Evolutionary conservation across 1,140 invertebrate genomes (phyloP), one percentile per base, ranked within the genome.

Genomic region (Drosophila elegans): DNA sequence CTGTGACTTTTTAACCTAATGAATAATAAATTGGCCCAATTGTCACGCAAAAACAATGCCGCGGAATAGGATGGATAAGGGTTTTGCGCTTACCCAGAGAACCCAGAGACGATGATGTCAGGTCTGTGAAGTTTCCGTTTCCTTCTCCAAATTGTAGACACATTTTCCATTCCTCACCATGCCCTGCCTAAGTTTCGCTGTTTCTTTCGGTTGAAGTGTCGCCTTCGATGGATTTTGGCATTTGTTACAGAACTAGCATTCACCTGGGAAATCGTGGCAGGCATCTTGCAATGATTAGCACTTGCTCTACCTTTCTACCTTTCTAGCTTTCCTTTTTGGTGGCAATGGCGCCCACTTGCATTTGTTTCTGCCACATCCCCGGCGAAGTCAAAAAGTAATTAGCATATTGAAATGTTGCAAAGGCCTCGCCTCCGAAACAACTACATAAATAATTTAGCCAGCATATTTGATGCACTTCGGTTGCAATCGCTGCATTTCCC

Each of bases 1-100:
- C 45, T 89, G 71, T 89, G 84, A 88, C 84, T 88, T 88, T 88
- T 88, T 84, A 88, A 89, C 80, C 84, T 88, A 89, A 88, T 88
- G 84, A 88, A 88, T 88, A 80, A 88, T 88, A 88, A 84, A 88
- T 88, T 84, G 77, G 84, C 68, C 76, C 84, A 84, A 88, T 88
- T 88, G 84, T 89, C 84, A 88, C 84, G 80, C 80, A 89, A 88
- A 82, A 88, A 89, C 83, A 88, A 83, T 69, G 73, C 79, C 62
- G 55, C 68, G 78, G 59, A 73, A 72, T 77, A 63, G 75, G 75
- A 77, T 77, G 74, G 84, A 80, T 72, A 80, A 79, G 77, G 66
- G 76, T 54, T 80, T 83, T 36, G 38, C 42, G 44, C 27, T 38
- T 52, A 38, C 39, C 68, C 69, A 25, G 45, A 61, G 49, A 54